phyloP scores from a whole-genome alignment of 2,888 invertebrate species.

The Lasioglossum morio region DNA sequence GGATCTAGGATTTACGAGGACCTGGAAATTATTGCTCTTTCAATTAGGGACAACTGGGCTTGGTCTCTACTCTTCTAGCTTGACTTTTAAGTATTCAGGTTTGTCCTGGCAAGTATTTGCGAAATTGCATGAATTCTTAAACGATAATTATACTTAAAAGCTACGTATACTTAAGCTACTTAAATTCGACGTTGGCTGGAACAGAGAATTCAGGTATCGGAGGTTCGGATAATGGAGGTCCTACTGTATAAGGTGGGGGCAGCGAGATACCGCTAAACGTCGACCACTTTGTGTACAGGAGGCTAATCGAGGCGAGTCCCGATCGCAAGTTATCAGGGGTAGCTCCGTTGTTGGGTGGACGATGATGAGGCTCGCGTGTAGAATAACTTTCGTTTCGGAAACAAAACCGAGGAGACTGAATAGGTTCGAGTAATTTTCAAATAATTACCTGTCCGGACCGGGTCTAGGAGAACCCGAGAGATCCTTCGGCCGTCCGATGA shows the following conservation, averaged over 20 bases:
- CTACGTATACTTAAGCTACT: no score
- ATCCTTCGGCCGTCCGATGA: slow-evolving; percentile 61
- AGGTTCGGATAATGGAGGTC: no score
- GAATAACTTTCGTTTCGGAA: slow-evolving; percentile 69
- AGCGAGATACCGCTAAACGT: not conserved
- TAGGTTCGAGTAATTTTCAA: slow-evolving; percentile 71
- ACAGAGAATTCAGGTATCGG: no score
- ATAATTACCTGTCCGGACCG: slow-evolving; percentile 66
- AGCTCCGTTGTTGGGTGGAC: slow-evolving; percentile 50
- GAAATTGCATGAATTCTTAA: no score
- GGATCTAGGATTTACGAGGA: no score
- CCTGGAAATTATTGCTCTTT: no score
- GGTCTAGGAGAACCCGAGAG: slow-evolving; percentile 61
- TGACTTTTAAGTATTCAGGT: no score
- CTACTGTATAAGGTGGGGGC: not conserved
- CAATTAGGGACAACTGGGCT: no score
- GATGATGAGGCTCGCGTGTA: slow-evolving; percentile 70
- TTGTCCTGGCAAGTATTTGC: no score
- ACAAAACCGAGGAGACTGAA: slow-evolving; percentile 64
- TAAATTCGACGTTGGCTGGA: no score
- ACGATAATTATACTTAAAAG: no score
- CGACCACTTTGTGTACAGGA: not conserved
- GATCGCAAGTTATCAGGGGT: slow-evolving; percentile 57
- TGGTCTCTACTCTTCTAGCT: no score
- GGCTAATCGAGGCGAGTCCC: slow-evolving; percentile 23